A percentile compares a stretch with the other conserved stretches of the same genome.
Conservation (phyloP, 2,888 invertebrate genomes). For the Phymatocera aterrima region DNA sequence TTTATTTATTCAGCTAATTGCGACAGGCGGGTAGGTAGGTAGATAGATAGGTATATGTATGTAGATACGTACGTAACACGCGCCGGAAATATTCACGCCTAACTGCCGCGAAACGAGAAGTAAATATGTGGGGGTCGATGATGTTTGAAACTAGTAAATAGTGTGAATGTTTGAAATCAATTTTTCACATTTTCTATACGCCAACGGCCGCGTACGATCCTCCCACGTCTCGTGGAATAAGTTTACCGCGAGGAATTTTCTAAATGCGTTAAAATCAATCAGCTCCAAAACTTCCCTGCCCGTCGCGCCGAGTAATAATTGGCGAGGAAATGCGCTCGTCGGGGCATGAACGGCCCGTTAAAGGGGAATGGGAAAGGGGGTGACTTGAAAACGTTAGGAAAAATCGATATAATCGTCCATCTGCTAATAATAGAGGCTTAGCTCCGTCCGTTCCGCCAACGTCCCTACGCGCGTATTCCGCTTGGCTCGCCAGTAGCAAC, state of each 20-base stretch:
- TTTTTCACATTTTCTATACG: background rate
- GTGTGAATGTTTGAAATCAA: background rate
- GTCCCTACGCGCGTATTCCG: constrained; percentile 46
- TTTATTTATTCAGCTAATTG: constrained; percentile 68
- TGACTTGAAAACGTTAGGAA: constrained; percentile 55
- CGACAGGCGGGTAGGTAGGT: constrained; percentile 49
- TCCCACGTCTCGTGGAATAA: background rate
- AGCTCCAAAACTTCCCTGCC: constrained; percentile 61
- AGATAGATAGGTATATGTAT: no score
- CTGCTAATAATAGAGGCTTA: constrained; percentile 72
- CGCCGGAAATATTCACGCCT: constrained; percentile 12
- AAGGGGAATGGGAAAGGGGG: constrained; percentile 46
- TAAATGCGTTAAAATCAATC: constrained; percentile 67
- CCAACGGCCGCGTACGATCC: background rate
- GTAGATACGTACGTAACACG: background rate
- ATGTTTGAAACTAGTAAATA: background rate
- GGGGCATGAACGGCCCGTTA: constrained; percentile 64
- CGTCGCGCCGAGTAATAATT: constrained; percentile 65
- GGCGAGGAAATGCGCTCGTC: constrained; percentile 70
- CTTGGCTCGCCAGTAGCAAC: constrained; percentile 33
- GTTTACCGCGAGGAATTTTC: background rate
- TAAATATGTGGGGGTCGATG: background rate
- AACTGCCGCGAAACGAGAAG: constrained; percentile 9
- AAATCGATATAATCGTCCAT: constrained; percentile 73
- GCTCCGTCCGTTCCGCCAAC: constrained; percentile 64